These are phyloP conservation scores for Polydrusus tereticollis DNA, from an alignment of 2,888 invertebrate species.

Conservation along the genomic window DNA sequence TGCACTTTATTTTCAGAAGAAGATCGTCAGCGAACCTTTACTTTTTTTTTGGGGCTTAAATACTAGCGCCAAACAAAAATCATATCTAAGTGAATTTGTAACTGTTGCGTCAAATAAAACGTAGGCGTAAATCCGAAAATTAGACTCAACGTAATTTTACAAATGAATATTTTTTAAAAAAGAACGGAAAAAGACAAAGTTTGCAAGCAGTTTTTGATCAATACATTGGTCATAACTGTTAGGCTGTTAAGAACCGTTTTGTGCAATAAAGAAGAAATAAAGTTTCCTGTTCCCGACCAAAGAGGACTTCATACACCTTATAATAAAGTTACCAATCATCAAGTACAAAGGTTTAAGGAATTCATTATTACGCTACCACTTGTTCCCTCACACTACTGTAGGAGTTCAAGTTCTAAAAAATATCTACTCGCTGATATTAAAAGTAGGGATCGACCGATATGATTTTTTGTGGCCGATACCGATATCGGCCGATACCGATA, in stretches of 20 bases:
- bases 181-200: background rate
- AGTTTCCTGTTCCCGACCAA: background rate
- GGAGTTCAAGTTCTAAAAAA: conserved; percentile 37
- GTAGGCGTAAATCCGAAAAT: background rate
- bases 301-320: conserved; percentile 12
- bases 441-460: too few relatives aligned
- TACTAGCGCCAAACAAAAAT: background rate
- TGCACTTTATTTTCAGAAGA: too few relatives aligned
- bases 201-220: background rate
- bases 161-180: too few relatives aligned
- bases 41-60: too few relatives aligned
- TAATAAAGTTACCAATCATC: background rate
- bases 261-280: background rate
- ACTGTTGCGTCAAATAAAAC: background rate
- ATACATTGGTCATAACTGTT: background rate
- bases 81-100: background rate
- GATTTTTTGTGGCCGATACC: too few relatives aligned
- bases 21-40: too few relatives aligned
- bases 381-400: too few relatives aligned
- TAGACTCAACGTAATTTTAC: background rate
- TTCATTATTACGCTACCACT: conserved; percentile 21
- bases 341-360: conserved; percentile 11
- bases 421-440: conserved; percentile 48
- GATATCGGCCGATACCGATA: too few relatives aligned
- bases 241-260: background rate